Percentiles rank a stretch among this genome's conserved stretches.
These are phyloP conservation scores for Acestrorhynchus altus DNA, from an alignment of 2,797 vertebrate species.

Conservation along the genomic window DNA sequence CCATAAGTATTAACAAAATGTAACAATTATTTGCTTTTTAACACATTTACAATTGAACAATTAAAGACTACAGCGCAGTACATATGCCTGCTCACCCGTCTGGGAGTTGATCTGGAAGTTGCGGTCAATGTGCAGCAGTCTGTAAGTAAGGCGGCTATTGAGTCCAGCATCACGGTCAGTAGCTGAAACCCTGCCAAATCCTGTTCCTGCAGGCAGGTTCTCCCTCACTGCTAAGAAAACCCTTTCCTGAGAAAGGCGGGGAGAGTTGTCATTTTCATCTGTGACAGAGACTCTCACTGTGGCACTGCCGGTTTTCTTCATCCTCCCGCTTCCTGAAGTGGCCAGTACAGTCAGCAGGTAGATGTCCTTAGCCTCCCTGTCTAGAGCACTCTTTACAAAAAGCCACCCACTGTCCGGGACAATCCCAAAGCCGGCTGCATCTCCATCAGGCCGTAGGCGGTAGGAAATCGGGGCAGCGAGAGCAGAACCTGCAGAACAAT, in stretches of 20 bases:
- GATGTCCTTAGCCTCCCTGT: constrained; percentile 90
- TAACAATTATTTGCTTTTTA: no score
- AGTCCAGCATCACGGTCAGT: constrained; percentile 90
- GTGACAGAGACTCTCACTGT: constrained; percentile 90
- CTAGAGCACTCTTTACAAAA: constrained; percentile 88
- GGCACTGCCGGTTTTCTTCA: constrained; percentile 86
- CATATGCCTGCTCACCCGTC: constrained; percentile 83
- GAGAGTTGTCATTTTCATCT: constrained; percentile 93
- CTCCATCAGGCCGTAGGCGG: constrained; percentile 87
- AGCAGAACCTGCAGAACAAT: constrained; percentile 64
- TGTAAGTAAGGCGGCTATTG: constrained; percentile 90
- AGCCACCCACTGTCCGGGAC: constrained; percentile 91
- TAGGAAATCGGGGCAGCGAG: constrained; percentile 77
- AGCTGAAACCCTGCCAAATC: constrained; percentile 87
- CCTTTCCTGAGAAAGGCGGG: constrained; percentile 90
- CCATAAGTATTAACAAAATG: no score
- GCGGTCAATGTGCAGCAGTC: constrained; percentile 83
- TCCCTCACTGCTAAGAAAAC: constrained; percentile 92
- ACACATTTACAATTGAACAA: no score
- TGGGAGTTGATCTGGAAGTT: constrained; percentile 92
- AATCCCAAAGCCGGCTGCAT: constrained; percentile 89
- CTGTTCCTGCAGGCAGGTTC: constrained; percentile 86
- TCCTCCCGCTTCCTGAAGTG: constrained; percentile 75
- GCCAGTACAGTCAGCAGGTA: constrained; percentile 90
- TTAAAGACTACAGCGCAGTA: background rate